Evolutionary conservation across 2,888 invertebrate species (phyloP).

Genomic region (Hirtodrosophila trivittata): DNA sequence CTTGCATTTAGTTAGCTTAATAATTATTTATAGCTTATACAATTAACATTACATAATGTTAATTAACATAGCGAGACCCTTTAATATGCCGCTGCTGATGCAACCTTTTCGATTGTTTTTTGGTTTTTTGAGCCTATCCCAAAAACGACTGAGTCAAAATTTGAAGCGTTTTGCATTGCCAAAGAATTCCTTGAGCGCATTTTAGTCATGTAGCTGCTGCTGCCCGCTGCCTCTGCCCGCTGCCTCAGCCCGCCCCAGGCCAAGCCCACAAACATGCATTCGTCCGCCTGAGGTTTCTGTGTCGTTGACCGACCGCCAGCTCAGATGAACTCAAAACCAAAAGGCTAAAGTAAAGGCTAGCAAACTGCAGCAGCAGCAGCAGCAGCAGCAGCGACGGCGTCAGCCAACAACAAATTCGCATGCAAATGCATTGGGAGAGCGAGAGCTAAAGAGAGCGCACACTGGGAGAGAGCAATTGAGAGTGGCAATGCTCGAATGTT

Average conservation of each 20-base stretch:
- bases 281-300: conserved; percentile 76
- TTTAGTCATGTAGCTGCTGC: conserved; percentile 49
- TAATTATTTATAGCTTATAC: conserved; percentile 36
- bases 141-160: conserved; percentile 20
- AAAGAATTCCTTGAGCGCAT: conserved; percentile 79
- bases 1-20: conserved; percentile 23
- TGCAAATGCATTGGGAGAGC: conserved; percentile 59
- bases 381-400: conserved; percentile 36
- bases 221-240: conserved; percentile 12
- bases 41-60: conserved; percentile 46
- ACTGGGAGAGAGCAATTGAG: conserved; percentile 41
- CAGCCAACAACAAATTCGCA: conserved; percentile 62
- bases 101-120: conserved; percentile 28
- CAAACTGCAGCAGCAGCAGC: conserved; percentile 45
- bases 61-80: too few species aligned
- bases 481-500: conserved; percentile 30
- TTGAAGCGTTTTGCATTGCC: conserved; percentile 53
- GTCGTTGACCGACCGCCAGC: conserved; percentile 82
- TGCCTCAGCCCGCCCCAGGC: conserved; percentile 30
- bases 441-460: conserved; percentile 22
- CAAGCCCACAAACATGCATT: conserved; percentile 64
- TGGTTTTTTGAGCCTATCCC: conserved; percentile 39
- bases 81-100: too few species aligned
- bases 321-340: conserved; percentile 76
- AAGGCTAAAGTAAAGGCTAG: conserved; percentile 52